phyloP scores from a whole-genome alignment of 2,888 invertebrate species.

The Sycophila texana region DNA sequence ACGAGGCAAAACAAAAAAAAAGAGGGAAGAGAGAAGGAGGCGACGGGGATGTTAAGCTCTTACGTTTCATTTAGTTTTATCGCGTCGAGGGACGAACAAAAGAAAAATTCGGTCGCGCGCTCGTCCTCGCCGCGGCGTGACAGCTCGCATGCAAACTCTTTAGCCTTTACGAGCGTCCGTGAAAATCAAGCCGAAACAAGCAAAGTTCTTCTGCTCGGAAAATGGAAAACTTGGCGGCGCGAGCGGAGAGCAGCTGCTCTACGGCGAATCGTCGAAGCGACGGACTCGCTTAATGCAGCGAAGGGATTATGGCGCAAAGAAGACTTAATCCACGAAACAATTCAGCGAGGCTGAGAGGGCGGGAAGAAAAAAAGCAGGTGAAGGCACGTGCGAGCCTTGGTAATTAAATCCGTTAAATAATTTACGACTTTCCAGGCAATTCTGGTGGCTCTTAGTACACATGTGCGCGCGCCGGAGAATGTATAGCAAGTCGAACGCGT shows the following conservation, averaged over 20 bases:
- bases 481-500: slow-evolving; percentile 9
- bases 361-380: slow-evolving; percentile 29
- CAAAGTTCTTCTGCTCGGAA: neutral
- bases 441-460: neutral
- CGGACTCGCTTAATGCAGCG: slow-evolving; percentile 30
- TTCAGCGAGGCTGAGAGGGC: neutral
- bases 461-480: neutral
- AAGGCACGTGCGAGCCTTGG: slow-evolving; percentile 57
- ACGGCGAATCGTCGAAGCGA: slow-evolving; percentile 8
- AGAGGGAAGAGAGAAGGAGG: neutral
- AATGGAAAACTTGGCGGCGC: neutral
- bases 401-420: slow-evolving; percentile 69
- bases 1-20: too few relatives aligned
- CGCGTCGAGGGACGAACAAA: neutral
- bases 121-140: neutral
- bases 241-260: neutral
- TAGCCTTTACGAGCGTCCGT: neutral
- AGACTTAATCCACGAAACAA: slow-evolving; percentile 39
- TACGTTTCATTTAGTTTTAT: slow-evolving; percentile 47
- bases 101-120: slow-evolving; percentile 3
- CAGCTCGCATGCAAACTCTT: slow-evolving; percentile 30
- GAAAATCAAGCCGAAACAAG: slow-evolving; percentile 20
- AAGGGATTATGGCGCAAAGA: slow-evolving; percentile 21
- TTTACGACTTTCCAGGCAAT: slow-evolving; percentile 62
- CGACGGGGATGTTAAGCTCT: slow-evolving; percentile 21